Evolutionary conservation across 2,113 vertebrate species (phyloP).

Genomic region (Nicator chloris): DNA sequence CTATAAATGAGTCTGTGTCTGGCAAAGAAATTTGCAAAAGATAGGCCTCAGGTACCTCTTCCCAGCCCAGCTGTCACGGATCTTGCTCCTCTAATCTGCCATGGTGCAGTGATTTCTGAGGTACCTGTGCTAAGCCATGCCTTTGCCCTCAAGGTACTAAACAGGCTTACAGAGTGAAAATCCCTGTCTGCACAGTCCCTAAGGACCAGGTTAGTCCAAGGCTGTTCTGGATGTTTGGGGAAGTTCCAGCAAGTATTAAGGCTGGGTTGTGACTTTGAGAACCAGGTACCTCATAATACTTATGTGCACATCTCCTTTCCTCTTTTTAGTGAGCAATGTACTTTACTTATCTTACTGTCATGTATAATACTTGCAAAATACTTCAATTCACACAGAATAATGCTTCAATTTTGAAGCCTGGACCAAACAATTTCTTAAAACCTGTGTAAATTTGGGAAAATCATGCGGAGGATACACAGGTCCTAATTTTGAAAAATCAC

Average conservation of each 20-base stretch:
- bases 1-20: neutral
- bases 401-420: neutral
- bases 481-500: neutral
- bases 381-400: neutral
- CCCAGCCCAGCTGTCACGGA: neutral
- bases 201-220: neutral
- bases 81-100: neutral
- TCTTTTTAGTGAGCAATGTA: neutral
- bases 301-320: neutral
- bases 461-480: neutral
- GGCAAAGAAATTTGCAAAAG: neutral
- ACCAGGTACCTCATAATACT: rapidly evolving
- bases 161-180: neutral
- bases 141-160: neutral
- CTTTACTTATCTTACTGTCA: neutral
- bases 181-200: neutral
- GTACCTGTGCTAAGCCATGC: neutral
- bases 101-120: neutral
- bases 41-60: neutral
- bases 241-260: neutral
- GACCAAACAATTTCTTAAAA: neutral
- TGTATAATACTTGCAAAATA: neutral
- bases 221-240: neutral
- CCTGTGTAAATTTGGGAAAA: neutral
- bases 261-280: neutral